phyloP scores from a whole-genome alignment of 2,797 vertebrate genomes.

The Pangasius macronema region DNA sequence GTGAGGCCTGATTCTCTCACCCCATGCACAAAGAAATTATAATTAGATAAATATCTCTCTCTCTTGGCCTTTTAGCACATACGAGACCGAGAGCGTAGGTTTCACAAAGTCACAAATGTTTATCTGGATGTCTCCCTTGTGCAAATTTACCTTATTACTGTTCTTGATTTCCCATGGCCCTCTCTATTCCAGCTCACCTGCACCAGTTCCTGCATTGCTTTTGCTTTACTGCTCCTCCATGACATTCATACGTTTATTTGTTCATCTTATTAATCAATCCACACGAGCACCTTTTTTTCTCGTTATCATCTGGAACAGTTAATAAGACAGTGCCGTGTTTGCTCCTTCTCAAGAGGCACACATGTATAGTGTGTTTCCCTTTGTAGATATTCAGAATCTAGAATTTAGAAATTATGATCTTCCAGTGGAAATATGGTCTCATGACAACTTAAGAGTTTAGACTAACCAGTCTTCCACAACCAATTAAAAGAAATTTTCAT shows the following conservation, averaged over 20 bases:
- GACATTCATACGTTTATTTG: background rate
- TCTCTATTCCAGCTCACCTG: background rate
- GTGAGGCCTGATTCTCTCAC: background rate
- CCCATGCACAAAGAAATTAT: background rate
- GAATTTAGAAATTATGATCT: background rate
- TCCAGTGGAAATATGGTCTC: too few relatives aligned
- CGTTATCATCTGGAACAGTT: background rate
- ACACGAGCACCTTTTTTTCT: background rate
- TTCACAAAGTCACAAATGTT: background rate
- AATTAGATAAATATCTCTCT: background rate
- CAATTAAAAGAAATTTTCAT: too few relatives aligned
- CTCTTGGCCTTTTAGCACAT: background rate
- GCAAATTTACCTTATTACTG: background rate
- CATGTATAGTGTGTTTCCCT: background rate
- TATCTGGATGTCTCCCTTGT: conserved; percentile 5
- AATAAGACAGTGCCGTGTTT: background rate
- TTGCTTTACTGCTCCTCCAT: background rate
- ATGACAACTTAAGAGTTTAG: too few relatives aligned
- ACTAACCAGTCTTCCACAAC: too few relatives aligned
- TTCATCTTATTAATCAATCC: background rate
- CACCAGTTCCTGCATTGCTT: background rate
- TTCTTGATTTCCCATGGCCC: conserved; percentile 6
- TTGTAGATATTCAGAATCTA: background rate
- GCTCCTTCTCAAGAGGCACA: background rate
- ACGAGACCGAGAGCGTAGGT: background rate